Percentiles rank a stretch among this genome's conserved stretches.
These are phyloP conservation scores for Dryococelus australis DNA, from an alignment of 2,888 invertebrate species.

Conservation along the genomic window DNA sequence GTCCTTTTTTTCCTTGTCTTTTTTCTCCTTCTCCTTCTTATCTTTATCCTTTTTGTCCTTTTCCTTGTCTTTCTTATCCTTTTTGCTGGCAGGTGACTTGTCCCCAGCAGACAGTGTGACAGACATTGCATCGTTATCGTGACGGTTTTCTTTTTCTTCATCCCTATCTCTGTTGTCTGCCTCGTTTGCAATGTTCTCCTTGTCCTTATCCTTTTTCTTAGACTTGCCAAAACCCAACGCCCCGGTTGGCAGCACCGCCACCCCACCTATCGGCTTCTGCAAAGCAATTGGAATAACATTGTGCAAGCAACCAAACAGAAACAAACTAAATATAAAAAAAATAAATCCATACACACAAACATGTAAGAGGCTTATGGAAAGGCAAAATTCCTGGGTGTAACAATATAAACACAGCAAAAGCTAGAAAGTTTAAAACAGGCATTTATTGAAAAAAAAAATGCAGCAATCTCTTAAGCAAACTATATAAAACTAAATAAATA, in stretches of 20 bases:
- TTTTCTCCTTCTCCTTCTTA: constrained; percentile 43
- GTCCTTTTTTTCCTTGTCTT: constrained; percentile 54
- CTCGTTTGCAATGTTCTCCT: constrained; percentile 41
- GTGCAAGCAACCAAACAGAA: background rate
- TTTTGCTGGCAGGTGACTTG: constrained; percentile 38
- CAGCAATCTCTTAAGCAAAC: background rate
- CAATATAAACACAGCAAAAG: background rate
- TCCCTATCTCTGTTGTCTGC: constrained; percentile 49
- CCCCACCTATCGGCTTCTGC: constrained; percentile 84
- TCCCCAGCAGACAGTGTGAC: constrained; percentile 40
- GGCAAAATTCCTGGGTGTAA: background rate
- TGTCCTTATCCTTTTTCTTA: constrained; percentile 62
- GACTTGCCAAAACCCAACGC: constrained; percentile 59
- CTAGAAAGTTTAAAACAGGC: background rate
- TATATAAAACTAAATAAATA: too few species aligned
- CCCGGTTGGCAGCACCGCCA: constrained; percentile 80
- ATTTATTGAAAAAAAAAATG: background rate
- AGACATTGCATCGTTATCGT: constrained; percentile 48
- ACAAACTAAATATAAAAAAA: background rate
- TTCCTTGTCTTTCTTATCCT: constrained; percentile 43
- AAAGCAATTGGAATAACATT: constrained; percentile 6
- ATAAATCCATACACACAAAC: background rate
- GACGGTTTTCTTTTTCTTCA: constrained; percentile 53
- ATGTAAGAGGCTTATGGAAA: too few species aligned
- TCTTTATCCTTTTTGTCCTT: constrained; percentile 43